Evolutionary conservation across 30 jellyfish, hydroid and myxozoan genomes (phyloP), one percentile per base, ranked within the genome.

Genomic region (Nemopilema nomurai): DNA sequence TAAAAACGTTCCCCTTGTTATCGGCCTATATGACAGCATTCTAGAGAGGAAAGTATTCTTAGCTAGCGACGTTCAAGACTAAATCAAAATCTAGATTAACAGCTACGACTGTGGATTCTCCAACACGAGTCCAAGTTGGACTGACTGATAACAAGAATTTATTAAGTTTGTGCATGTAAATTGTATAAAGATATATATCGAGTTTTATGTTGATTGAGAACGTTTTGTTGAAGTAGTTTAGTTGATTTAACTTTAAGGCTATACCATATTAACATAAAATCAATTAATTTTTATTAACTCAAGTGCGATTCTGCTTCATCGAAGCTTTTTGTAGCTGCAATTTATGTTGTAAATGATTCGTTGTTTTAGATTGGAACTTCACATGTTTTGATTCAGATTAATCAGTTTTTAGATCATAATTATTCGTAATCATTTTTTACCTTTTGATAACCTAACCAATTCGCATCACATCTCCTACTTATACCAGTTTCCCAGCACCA

Each of bases 281-380:
- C 57, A 41, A 41, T 41, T 41, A 41, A 41, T 41, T 41, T 41
- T 41, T 41, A 41, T 3, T 41, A 41, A 41, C 57, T 41, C 57
- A 41, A 3, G 57, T 41, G 57, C 57, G 9, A 3, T 13, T 41
- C 13, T 13, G 57, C 57, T 76, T 76, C 85, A 22, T 76, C 85
- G 67, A 76, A 76, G 74, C 85, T 1, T 76, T 77, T 77, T 77
- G 32, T 77, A 77, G 87, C 51, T 62, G 87, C 86, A 77, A 28
- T 62, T 77, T 73, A 51, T 51, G 85, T 76, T 77, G 87, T 77
- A 62, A 62, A 62, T 57, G 87, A 77, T 67, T 67, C 32, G 30
- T 32, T 53, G 78, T 77, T 53, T 23, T 23, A 76, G 69, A 20
- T 57, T 28, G 65, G 29, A 24, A 19, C 87, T 20, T 41, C 67